These are phyloP conservation scores for Andrena praecox DNA, from an alignment of 2,888 invertebrate species.

Conservation along the genomic window DNA sequence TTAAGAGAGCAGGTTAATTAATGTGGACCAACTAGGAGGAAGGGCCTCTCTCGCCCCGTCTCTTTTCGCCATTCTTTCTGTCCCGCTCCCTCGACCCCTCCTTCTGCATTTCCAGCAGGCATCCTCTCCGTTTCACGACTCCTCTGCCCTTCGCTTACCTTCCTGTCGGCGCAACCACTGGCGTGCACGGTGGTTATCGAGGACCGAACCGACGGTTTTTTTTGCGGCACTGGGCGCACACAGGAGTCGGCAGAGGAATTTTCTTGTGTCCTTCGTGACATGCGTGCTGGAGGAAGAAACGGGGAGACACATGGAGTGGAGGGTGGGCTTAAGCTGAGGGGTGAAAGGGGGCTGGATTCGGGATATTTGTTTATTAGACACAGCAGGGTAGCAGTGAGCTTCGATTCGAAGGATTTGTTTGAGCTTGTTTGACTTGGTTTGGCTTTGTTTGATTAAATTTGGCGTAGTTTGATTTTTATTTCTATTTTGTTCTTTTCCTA, in stretches of 20 bases:
- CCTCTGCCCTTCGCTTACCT: slow-evolving; percentile 26
- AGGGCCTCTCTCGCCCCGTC: slow-evolving; percentile 40
- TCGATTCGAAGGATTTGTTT: no score
- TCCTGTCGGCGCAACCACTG: slow-evolving; percentile 65
- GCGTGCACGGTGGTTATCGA: slow-evolving; percentile 73
- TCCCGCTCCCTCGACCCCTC: slow-evolving; percentile 19
- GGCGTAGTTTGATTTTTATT: no score
- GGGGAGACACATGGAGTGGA: neutral
- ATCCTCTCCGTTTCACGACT: slow-evolving; percentile 38
- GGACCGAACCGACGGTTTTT: slow-evolving; percentile 69
- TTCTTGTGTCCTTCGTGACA: slow-evolving; percentile 67
- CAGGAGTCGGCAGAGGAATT: slow-evolving; percentile 61
- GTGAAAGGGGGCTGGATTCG: neutral
- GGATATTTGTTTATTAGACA: no score
- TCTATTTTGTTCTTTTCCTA: no score
- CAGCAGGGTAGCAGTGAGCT: no score
- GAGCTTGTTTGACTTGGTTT: no score
- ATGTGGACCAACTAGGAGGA: slow-evolving; percentile 78
- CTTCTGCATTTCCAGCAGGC: slow-evolving; percentile 49
- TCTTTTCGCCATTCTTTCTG: slow-evolving; percentile 22
- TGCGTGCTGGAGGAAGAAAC: slow-evolving; percentile 40
- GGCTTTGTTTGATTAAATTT: no score
- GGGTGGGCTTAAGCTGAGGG: neutral
- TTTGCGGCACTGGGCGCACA: slow-evolving; percentile 57
- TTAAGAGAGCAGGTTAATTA: slow-evolving; percentile 81